Evolutionary conservation across 2,888 invertebrate species (phyloP), one percentile per base, ranked within the genome.

Genomic region (Phragmatobia fuliginosa): DNA sequence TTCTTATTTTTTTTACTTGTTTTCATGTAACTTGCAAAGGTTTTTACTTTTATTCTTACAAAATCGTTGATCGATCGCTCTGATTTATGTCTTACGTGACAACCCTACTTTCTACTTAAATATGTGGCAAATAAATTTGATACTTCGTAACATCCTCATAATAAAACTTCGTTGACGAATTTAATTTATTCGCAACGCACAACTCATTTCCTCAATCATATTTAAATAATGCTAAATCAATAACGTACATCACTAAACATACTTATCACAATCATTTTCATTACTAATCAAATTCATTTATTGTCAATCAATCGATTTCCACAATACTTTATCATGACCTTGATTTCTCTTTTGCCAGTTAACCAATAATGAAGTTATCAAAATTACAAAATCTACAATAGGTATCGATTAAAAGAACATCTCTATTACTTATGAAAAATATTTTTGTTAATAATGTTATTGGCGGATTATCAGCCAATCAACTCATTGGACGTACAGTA

Each of bases 41-140:
- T 81, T 81, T 81, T 81, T 81, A 78, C 74, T 79, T 74, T 81
- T 79, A 80, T 81, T 81, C 63, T 62, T 70, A 71, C 68, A 75
- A 70, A 77, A 75, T 73, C 72, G 70, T 77, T 77, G 18, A 45
- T 31, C 49, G 49, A 41, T 62, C 31, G 31, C 41, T 62, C 41
- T 28, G 41, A 62, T 62, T 38, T 38, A 62, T 72, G 72, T 62
- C 31, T 62, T 21, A 59, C 63, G 63, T 68, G 68, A 68, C 63
- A 69, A 52, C 36, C 36, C 7, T 2, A 16, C 56, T 28, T 56
- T 28, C 56, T 56, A 28, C 56, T 56, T 56, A 28, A 16, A 56
- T 6, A 11, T 28, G 25, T 28, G 56, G 25, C 25, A 25, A 14
- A 25, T 14, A 52, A 5, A 56, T 56, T 11, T 28, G 0, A 28